Conservation (phyloP, 2,113 vertebrate genomes). For the Zosterops lateralis region DNA sequence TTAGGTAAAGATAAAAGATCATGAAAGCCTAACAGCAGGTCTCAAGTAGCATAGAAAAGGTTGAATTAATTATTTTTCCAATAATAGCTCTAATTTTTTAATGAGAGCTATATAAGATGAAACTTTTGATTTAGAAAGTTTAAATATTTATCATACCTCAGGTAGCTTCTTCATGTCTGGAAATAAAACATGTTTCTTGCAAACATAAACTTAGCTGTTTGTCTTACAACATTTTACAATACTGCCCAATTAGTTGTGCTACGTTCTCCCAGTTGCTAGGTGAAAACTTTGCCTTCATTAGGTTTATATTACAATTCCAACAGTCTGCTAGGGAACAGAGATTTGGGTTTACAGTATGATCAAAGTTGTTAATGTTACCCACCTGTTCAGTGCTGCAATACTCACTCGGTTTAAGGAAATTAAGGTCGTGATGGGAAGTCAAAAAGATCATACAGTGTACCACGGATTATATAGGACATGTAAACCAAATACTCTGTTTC, state of each 20-base stretch:
- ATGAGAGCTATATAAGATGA: not conserved
- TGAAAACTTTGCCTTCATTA: conserved; percentile 53
- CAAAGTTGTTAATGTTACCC: conserved; percentile 6
- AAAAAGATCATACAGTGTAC: not conserved
- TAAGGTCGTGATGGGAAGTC: not conserved
- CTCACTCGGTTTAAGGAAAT: conserved; percentile 36
- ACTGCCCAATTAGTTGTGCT: conserved; percentile 4
- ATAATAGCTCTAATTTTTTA: not conserved
- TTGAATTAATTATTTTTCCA: not conserved
- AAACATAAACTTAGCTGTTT: not conserved
- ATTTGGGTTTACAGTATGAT: conserved; percentile 48
- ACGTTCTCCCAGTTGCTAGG: conserved; percentile 23
- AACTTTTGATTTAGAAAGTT: not conserved
- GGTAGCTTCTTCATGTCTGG: not conserved
- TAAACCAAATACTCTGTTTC: not conserved
- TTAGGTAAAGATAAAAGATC: not conserved
- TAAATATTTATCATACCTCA: not conserved
- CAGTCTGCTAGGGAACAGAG: conserved; percentile 27
- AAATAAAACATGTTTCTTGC: not conserved
- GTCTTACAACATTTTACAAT: conserved; percentile 14
- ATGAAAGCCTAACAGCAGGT: not conserved
- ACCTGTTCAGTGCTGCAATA: conserved; percentile 42
- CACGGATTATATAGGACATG: not conserved
- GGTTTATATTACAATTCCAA: conserved; percentile 51
- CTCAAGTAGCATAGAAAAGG: not conserved